phyloP scores from a whole-genome alignment of 2,113 vertebrate genomes.

The Bungarus multicinctus region DNA sequence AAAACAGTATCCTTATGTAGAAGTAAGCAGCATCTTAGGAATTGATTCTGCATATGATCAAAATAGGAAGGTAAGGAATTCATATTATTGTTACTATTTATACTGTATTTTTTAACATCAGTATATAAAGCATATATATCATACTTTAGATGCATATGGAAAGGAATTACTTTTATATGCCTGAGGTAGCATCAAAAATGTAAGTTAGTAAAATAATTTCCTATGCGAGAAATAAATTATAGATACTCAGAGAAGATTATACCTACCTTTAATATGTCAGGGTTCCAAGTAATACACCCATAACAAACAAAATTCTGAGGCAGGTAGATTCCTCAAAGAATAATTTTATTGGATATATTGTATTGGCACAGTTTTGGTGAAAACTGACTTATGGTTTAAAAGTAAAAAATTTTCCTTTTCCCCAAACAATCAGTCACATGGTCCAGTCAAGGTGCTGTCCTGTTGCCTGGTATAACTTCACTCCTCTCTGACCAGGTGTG shows the following conservation, averaged over 20 bases:
- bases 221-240: background rate
- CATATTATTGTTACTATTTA: background rate
- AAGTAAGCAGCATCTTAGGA: conserved; percentile 87
- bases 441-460: too few relatives aligned
- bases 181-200: background rate
- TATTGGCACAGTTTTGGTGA: too few relatives aligned
- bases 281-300: too few relatives aligned
- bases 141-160: background rate
- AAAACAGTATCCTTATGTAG: conserved; percentile 90
- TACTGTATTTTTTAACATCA: background rate
- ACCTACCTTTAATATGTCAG: background rate
- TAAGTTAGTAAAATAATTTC: background rate
- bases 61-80: conserved; percentile 85
- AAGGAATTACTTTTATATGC: background rate
- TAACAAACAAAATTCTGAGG: too few relatives aligned
- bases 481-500: too few relatives aligned
- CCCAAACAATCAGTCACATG: too few relatives aligned
- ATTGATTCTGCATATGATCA: conserved; percentile 89
- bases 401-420: too few relatives aligned
- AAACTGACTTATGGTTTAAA: too few relatives aligned
- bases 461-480: too few relatives aligned
- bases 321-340: too few relatives aligned
- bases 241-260: background rate
- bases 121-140: background rate
- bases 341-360: too few relatives aligned